These are phyloP conservation scores for Corynorhinus townsendii DNA, from an alignment of 2,113 vertebrate species.

Conservation along the genomic window DNA sequence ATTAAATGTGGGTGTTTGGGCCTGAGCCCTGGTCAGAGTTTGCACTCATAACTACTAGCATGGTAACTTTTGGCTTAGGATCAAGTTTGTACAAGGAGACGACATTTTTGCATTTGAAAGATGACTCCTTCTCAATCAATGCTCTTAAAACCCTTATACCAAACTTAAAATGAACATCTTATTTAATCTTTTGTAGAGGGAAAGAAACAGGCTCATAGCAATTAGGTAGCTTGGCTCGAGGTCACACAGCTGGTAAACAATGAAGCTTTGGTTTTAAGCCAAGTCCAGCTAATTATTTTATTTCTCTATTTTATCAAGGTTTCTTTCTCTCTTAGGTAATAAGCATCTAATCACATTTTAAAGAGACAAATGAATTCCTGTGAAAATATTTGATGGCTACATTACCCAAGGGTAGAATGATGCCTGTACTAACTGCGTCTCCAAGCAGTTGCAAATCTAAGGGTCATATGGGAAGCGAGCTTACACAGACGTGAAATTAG, in stretches of 20 bases:
- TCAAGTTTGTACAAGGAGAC: neutral
- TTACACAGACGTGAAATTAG: neutral
- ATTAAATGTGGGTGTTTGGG: neutral
- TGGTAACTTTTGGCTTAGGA: neutral
- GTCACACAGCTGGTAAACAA: neutral
- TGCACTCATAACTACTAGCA: neutral
- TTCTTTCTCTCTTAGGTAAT: constrained; percentile 16
- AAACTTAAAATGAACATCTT: neutral
- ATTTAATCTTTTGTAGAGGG: neutral
- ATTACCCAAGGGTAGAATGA: neutral
- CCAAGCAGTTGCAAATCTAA: neutral
- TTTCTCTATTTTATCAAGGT: neutral
- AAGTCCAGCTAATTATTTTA: neutral
- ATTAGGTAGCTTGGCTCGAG: neutral
- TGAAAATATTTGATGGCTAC: constrained; percentile 31
- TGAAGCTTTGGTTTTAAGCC: neutral
- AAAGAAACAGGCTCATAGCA: neutral
- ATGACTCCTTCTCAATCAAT: neutral
- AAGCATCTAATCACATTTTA: constrained; percentile 42
- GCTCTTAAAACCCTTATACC: neutral
- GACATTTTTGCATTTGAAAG: neutral
- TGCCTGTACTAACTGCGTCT: neutral
- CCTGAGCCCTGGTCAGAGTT: neutral
- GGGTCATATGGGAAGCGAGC: neutral
- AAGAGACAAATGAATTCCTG: constrained; percentile 29